phyloP scores from a whole-genome alignment of 2,888 invertebrate species.

The Ectemnius lituratus region DNA sequence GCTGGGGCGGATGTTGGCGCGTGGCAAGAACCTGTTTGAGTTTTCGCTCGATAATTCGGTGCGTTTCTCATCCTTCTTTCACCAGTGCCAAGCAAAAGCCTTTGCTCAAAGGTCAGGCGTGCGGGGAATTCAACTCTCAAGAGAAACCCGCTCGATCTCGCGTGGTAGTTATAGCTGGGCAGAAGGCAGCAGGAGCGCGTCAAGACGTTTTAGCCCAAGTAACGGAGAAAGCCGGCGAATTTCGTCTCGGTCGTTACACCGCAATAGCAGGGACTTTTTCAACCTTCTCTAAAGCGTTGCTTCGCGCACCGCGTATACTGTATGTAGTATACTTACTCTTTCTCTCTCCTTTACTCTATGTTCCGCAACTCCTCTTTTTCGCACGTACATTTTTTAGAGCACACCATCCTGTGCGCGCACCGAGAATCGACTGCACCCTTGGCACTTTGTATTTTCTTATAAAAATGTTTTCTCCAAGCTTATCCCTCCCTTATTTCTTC shows the following conservation, averaged over 20 bases:
- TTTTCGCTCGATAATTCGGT: too few relatives aligned
- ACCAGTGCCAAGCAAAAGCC: too few relatives aligned
- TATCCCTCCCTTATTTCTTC: slow-evolving; percentile 32
- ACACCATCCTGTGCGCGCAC: neutral
- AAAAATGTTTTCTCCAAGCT: slow-evolving; percentile 40
- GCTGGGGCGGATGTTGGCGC: too few relatives aligned
- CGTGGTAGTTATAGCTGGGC: too few relatives aligned
- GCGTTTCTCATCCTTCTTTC: too few relatives aligned
- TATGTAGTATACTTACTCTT: neutral
- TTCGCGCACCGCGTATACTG: too few relatives aligned
- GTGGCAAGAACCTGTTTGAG: too few relatives aligned
- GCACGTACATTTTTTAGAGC: neutral
- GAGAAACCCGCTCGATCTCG: too few relatives aligned
- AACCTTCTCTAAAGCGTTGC: too few relatives aligned
- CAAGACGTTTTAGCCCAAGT: slow-evolving; percentile 5
- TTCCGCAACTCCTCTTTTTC: neutral
- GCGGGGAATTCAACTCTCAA: too few relatives aligned
- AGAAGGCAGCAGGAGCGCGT: slow-evolving; percentile 1
- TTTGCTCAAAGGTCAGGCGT: too few relatives aligned
- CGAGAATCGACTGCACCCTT: slow-evolving; percentile 37
- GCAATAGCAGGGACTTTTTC: slow-evolving; percentile 8
- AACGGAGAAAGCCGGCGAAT: slow-evolving; percentile 8
- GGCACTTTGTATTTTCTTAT: slow-evolving; percentile 57
- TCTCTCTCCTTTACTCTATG: neutral
- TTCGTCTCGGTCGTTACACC: slow-evolving; percentile 8